Base-by-base conservation (phyloP, 2,888 invertebrate species). In the Syrista parreyssii region DNA sequence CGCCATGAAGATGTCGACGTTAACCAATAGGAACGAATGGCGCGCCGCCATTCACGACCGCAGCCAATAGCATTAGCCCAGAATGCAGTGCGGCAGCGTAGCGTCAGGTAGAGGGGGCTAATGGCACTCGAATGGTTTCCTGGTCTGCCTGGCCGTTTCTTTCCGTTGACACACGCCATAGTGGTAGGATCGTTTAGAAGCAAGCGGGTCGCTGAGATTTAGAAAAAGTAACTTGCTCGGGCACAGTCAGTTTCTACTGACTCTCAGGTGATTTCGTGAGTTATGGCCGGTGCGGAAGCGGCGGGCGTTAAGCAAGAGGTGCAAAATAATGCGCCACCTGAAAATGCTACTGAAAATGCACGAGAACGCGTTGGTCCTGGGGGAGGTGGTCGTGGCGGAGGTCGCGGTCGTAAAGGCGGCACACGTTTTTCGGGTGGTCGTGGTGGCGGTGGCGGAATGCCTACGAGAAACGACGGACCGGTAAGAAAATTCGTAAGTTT, bases 391-490 rank as follows among this genome's bases (percentile, higher is more conserved):
- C 75, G 78, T 68, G 80, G 83, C 76, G 91, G 91, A 35, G 86
- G 88, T 79, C 86, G 88, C 75, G 87, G 89, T 68, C 83, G 89
- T 69, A 87, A 88, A 84, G 88, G 89, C 40, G 86, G 87, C 31
- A 87, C 90, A 2, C 81, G 90, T 32, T 90, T 90, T 76, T 88
- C 89, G 6, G 88, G 89, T 3, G 89, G 88, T 36, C 86, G 90
- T 0, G 89, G 87, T n/a, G 88, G 86, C 23, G 89, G 87, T 76
- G 82, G 80, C 15, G 79, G 83, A 30, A 80, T 79, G 75, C 84
- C 85, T 55, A 78, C 79, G 77, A 88, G 84, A 75, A 86, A 85
- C 68, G 86, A 86, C 78, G 81, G 85, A 79, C 82, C 82, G 80
- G 86, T 85, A 85, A 86, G 83, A 80, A 73, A 35, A n/a, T 15